Evolutionary conservation across 2,888 invertebrate species (phyloP), one percentile per base, ranked within the genome.

Genomic region (Heteromurus nitidus): DNA sequence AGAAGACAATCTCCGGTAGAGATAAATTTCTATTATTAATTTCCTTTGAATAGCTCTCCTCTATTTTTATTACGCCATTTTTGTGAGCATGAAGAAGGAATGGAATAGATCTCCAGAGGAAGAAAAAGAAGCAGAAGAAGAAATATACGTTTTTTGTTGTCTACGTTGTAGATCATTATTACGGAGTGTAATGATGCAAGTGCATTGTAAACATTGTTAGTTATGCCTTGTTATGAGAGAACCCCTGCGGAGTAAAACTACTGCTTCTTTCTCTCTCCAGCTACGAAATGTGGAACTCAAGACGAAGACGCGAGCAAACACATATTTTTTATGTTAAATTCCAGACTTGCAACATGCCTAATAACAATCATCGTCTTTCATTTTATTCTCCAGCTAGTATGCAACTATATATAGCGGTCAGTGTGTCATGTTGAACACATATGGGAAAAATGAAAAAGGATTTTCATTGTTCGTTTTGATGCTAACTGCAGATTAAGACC

Each of bases 131-230:
- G n/a, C n/a, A n/a, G n/a, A n/a, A n/a, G n/a, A n/a, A n/a, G n/a
- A n/a, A n/a, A n/a, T n/a, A n/a, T n/a, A n/a, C n/a, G n/a, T 50
- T 50, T 50, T 50, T 50, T 50, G 50, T 50, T 50, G 50, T 9
- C 16, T 50, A 20, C 20, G n/a, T 20, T 50, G 18, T 50, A 50
- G n/a, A 50, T 50, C 50, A 50, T 50, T 50, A 50, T 50, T 50
- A 50, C 13, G 7, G 7, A 36, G 18, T 50, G 18, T 70, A 70
- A 70, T 70, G 70, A 70, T 70, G 55, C 70, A 70, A 58, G 70
- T 58, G 70, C 70, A 58, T n/a, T 73, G 72, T 73, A 73, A 73
- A 73, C 72, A 62, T 73, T 73, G 62, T 73, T 73, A 74, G 62
- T 74, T 64, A 53, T 65, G 53, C 53, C 74, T 74, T 74, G 74